Evolutionary conservation across 1,140 invertebrate species (phyloP).

Genomic region (Parasteatoda tepidariorum): DNA sequence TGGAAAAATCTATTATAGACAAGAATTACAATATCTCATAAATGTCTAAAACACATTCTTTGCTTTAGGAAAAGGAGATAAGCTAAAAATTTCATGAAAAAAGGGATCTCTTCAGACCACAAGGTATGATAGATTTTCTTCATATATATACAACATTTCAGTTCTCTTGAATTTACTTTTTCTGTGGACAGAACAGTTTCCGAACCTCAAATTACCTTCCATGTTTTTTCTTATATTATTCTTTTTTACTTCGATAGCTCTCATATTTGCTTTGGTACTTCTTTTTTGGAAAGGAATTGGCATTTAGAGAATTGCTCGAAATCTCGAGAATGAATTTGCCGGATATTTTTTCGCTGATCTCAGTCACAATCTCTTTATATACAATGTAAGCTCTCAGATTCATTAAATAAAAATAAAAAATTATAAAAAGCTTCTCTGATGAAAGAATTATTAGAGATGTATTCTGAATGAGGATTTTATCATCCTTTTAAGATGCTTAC

Average conservation of each 20-base stretch:
- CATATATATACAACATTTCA: not conserved
- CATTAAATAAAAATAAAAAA: too few relatives aligned
- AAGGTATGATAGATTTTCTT: constrained; percentile 1
- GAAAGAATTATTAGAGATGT: too few relatives aligned
- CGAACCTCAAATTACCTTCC: constrained; percentile 13
- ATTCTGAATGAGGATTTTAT: too few relatives aligned
- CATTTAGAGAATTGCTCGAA: not conserved
- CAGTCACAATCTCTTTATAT: too few relatives aligned
- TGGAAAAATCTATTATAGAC: too few relatives aligned
- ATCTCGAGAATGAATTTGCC: not conserved
- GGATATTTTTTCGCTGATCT: not conserved
- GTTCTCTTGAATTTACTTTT: not conserved
- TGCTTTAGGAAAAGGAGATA: not conserved
- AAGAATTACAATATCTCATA: too few relatives aligned
- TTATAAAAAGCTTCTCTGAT: too few relatives aligned
- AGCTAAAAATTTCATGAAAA: not conserved
- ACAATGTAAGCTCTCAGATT: too few relatives aligned
- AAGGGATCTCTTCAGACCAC: not conserved
- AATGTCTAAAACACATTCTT: not conserved
- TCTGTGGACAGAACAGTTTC: not conserved
- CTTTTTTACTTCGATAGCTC: not conserved
- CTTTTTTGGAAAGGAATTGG: not conserved
- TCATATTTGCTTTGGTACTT: constrained; percentile 3
- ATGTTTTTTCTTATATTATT: not conserved
- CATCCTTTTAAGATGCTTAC: too few relatives aligned